These are phyloP conservation scores for Campoplex nolae DNA, from an alignment of 2,888 invertebrate genomes.

Conservation along the genomic window DNA sequence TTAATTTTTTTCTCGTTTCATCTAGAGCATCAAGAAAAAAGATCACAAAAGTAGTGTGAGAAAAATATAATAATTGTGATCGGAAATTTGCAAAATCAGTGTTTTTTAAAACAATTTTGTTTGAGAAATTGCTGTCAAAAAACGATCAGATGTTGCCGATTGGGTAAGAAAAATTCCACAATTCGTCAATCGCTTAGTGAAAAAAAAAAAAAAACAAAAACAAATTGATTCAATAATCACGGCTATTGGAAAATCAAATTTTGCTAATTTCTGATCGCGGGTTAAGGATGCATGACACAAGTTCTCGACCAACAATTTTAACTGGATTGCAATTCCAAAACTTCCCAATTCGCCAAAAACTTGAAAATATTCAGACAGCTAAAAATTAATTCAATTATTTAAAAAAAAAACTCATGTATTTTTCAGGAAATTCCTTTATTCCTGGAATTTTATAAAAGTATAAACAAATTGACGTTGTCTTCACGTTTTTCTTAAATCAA, in stretches of 20 bases:
- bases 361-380: not conserved
- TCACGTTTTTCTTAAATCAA: too few relatives aligned
- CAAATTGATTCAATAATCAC: not conserved
- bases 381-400: too few relatives aligned
- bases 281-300: not conserved
- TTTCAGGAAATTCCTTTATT: too few relatives aligned
- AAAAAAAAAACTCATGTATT: too few relatives aligned
- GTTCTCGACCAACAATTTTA: too few relatives aligned
- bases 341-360: not conserved
- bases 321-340: too few relatives aligned
- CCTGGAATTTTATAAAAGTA: too few relatives aligned
- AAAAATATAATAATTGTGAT: not conserved
- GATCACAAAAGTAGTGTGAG: not conserved
- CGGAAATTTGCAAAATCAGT: conserved; percentile 2
- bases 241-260: conserved; percentile 2
- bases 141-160: not conserved
- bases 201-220: not conserved
- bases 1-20: not conserved
- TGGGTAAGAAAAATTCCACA: not conserved
- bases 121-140: too few relatives aligned
- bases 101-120: not conserved
- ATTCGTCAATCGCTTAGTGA: not conserved
- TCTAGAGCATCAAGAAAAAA: not conserved
- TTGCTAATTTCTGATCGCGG: conserved; percentile 5
- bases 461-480: too few relatives aligned